Evolutionary conservation across 1,140 invertebrate species (phyloP).

Genomic region (Hestina assimilis): DNA sequence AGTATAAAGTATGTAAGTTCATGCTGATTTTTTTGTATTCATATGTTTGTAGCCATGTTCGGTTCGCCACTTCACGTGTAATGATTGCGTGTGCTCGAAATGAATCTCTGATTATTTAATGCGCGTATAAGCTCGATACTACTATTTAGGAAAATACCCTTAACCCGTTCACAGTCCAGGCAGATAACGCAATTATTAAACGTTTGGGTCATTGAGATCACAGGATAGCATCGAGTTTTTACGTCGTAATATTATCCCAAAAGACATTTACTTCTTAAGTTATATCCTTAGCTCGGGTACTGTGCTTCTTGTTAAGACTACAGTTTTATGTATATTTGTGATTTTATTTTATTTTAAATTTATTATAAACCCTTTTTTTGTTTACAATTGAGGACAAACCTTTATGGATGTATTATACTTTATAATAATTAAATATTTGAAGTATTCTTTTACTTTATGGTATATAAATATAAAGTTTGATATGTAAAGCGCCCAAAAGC

Average conservation of each 20-base stretch:
- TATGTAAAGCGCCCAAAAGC: not conserved
- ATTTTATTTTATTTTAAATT: constrained; percentile 1
- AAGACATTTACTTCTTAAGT: constrained; percentile 18
- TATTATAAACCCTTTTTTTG: not conserved
- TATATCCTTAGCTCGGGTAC: not conserved
- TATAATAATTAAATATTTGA: no score
- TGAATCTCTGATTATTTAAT: not conserved
- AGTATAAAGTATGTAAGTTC: no score
- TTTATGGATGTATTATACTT: not conserved
- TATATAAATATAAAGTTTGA: no score
- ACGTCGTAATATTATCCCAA: not conserved
- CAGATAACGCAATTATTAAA: no score
- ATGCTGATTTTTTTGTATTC: no score
- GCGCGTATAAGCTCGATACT: no score
- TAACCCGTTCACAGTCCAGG: no score
- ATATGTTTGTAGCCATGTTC: not conserved
- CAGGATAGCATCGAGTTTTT: not conserved
- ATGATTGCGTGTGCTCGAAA: not conserved
- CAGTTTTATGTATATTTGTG: constrained; percentile 12
- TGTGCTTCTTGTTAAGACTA: not conserved
- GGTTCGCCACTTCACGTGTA: not conserved
- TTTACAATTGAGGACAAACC: constrained; percentile 36
- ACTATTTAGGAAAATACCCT: no score
- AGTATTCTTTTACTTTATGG: no score
- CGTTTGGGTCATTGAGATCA: no score